Conservation (phyloP, 1,140 invertebrate species). For the Pseudomyrmex flavicornis region DNA sequence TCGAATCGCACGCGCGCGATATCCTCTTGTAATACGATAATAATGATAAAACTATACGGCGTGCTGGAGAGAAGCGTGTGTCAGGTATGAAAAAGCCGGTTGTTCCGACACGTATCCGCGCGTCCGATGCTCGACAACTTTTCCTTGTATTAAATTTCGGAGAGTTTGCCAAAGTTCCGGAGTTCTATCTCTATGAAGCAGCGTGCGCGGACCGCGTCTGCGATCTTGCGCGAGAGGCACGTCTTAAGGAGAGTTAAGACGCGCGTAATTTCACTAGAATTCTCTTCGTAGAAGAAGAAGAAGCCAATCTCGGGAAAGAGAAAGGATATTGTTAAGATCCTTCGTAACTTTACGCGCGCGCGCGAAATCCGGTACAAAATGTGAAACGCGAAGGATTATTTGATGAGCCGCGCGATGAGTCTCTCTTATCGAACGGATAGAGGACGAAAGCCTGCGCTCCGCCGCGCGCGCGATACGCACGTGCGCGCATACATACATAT, state of each 20-base stretch:
- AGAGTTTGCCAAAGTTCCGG: conserved; percentile 4
- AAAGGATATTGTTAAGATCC: conserved; percentile 26
- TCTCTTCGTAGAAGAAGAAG: conserved; percentile 40
- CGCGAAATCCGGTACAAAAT: conserved; percentile 28
- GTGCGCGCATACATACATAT: neutral
- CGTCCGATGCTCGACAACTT: conserved; percentile 30
- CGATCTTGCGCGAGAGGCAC: conserved; percentile 24
- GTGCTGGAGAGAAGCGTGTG: neutral
- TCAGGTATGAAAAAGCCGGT: neutral
- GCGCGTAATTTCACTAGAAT: conserved; percentile 47
- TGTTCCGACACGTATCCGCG: conserved; percentile 29
- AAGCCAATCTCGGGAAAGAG: neutral
- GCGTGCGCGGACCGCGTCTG: neutral
- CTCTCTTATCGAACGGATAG: conserved; percentile 18
- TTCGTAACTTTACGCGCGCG: conserved; percentile 28
- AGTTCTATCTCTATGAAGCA: conserved; percentile 6
- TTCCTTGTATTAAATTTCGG: conserved; percentile 59
- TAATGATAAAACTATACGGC: conserved; percentile 62
- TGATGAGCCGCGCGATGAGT: conserved; percentile 21
- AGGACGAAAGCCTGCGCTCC: neutral
- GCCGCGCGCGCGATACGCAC: neutral
- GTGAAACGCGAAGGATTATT: conserved; percentile 39
- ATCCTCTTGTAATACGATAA: conserved; percentile 41
- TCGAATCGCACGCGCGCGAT: neutral
- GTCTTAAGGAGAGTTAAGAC: conserved; percentile 38